A percentile compares a stretch with the other conserved stretches of the same genome.
phyloP scores from a whole-genome alignment of 2,888 invertebrate species.

The Papilio gigon region DNA sequence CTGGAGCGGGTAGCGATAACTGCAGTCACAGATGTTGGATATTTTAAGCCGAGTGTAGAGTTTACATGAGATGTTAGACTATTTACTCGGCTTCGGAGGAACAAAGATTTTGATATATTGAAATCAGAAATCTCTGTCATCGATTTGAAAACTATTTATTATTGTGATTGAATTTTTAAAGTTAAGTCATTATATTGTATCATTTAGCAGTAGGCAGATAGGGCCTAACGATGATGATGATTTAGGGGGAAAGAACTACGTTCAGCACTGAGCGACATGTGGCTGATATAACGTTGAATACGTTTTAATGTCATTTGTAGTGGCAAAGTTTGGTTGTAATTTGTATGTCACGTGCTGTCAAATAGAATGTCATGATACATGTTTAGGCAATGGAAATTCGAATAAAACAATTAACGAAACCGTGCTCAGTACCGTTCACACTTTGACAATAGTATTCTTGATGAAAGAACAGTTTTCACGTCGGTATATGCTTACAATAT shows the following conservation, averaged over 20 bases:
- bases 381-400: too few relatives aligned
- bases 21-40: conserved; percentile 16
- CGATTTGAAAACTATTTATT: background rate
- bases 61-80: background rate
- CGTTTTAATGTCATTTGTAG: too few relatives aligned
- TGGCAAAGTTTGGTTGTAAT: too few relatives aligned
- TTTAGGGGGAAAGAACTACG: too few relatives aligned
- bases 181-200: background rate
- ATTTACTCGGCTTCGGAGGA: background rate
- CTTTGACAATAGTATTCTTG: conserved; percentile 30
- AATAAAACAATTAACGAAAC: conserved; percentile 19
- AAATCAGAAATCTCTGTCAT: background rate
- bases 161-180: background rate
- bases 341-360: too few relatives aligned
- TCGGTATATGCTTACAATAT: conserved; percentile 30
- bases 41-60: background rate
- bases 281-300: too few relatives aligned
- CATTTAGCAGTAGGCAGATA: too few relatives aligned
- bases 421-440: conserved; percentile 15
- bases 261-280: too few relatives aligned
- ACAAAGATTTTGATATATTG: too few relatives aligned
- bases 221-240: too few relatives aligned
- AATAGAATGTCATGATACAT: too few relatives aligned
- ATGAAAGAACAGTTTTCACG: conserved; percentile 35
- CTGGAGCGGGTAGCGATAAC: conserved; percentile 49